Evolutionary conservation across 2,888 invertebrate genomes (phyloP).

Genomic region (Helobdella robusta): DNA sequence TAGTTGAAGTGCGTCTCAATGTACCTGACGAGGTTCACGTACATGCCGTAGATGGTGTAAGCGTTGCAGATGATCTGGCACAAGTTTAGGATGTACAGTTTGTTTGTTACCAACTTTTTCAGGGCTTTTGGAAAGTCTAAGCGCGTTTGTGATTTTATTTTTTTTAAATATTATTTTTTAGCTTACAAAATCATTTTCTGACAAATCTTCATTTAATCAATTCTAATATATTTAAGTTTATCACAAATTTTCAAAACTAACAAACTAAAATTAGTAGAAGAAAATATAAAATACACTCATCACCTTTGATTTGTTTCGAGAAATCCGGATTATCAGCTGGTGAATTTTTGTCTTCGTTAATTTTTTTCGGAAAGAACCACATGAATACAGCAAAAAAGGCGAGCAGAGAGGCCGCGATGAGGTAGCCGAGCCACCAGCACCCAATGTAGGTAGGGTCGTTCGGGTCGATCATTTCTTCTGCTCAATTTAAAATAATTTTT

Average conservation of each 20-base stretch:
- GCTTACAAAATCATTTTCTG: no score
- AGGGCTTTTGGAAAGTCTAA: constrained; percentile 33
- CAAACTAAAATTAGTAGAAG: neutral
- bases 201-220: neutral
- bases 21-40: constrained; percentile 31
- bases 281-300: neutral
- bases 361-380: constrained; percentile 30
- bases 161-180: neutral
- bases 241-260: neutral
- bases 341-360: neutral
- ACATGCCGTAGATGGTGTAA: constrained; percentile 32
- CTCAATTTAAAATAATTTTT: neutral
- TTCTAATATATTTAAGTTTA: neutral
- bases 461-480: constrained; percentile 18
- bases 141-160: neutral
- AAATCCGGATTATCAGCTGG: neutral
- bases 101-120: constrained; percentile 30
- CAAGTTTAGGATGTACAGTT: constrained; percentile 29
- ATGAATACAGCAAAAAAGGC: constrained; percentile 24
- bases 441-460: constrained; percentile 29
- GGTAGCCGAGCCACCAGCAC: constrained; percentile 32
- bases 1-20: constrained; percentile 34
- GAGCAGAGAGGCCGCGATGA: constrained; percentile 20
- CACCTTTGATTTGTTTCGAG: constrained; percentile 1
- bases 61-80: constrained; percentile 19